These are phyloP conservation scores for Channallabes apus DNA, from an alignment of 2,797 vertebrate genomes.

Conservation along the genomic window DNA sequence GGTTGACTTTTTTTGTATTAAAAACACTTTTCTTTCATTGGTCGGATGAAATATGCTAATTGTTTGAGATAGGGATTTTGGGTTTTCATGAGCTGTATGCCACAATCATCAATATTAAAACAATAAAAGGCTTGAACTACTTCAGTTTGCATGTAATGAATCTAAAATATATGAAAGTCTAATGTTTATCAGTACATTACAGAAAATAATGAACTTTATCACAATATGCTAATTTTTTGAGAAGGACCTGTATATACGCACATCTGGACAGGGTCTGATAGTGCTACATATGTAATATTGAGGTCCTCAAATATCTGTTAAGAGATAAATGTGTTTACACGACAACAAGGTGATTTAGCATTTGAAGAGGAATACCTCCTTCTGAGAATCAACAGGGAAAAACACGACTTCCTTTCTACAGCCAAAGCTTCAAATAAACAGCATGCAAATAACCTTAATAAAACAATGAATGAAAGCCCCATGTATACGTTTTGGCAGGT, in stretches of 20 bases:
- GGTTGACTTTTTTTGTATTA: too few relatives aligned
- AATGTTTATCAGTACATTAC: too few relatives aligned
- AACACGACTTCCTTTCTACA: conserved; percentile 66
- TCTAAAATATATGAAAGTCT: too few relatives aligned
- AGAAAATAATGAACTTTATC: too few relatives aligned
- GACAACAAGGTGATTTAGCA: conserved; percentile 29
- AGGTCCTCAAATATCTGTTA: background rate
- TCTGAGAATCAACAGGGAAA: conserved; percentile 68
- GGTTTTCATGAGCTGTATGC: too few relatives aligned
- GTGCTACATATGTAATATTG: background rate
- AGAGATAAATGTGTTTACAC: background rate
- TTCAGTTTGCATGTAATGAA: too few relatives aligned
- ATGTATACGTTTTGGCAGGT: conserved; percentile 79
- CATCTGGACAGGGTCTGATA: background rate
- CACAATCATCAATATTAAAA: too few relatives aligned
- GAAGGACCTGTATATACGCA: background rate
- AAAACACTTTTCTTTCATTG: too few relatives aligned
- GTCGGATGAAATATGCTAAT: too few relatives aligned
- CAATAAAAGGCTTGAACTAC: too few relatives aligned
- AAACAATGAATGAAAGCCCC: conserved; percentile 81
- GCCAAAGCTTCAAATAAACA: conserved; percentile 72
- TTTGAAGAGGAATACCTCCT: conserved; percentile 39
- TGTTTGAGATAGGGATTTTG: too few relatives aligned
- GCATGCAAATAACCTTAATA: conserved; percentile 80
- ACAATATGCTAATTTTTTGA: too few relatives aligned